Base-by-base conservation (phyloP, 2,888 invertebrate species). In the Drosophila seclusa region DNA sequence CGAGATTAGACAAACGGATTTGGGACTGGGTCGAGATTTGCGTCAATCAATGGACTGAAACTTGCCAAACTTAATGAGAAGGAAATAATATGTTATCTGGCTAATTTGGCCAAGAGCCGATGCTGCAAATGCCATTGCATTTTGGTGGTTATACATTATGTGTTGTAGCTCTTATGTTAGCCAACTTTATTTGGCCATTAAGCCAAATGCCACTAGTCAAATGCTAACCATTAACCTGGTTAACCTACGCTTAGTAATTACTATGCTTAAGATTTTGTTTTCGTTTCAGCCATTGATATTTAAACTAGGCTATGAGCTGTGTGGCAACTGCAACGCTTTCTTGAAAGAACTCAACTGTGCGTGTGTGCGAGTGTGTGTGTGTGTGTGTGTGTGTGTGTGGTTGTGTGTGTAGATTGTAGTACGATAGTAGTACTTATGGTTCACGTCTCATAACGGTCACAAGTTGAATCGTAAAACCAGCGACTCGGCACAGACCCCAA, bases 171-270 rank as follows among this genome's bases (percentile, higher is more conserved):
- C 40, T 40, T 29, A 40, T 67, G 49, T 68, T 67, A 34, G 58
- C 36, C 58, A 16, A 50, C 21, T 63, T 63, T 7, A 57, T 62
- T 42, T 57, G 42, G 8, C 4, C 32, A 40, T 50, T 54, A 21
- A 24, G 11, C 18, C 13, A 60, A 66, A 57, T 57, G 45, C 62
- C 49, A 69, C 38, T 42, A 57, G 58, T 62, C 78, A 50, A 49
- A 55, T 63, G 59, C 59, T n/a, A 78, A 38, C 59, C 84, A 83
- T 83, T 83, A 89, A 83, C 83, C 83, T 87, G 80, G 89, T 89
- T 87, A 78, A 40, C 48, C 69, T 65, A 53, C 55, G 65, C 21
- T 53, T 29, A 62, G 49, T 76, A 79, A 79, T 76, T 76, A 68
- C 50, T 31, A 61, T 50, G 75, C 53, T 64, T 48, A 21, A 27